Base-by-base conservation (phyloP, 2,113 vertebrate species). In the Glareola pratincola region DNA sequence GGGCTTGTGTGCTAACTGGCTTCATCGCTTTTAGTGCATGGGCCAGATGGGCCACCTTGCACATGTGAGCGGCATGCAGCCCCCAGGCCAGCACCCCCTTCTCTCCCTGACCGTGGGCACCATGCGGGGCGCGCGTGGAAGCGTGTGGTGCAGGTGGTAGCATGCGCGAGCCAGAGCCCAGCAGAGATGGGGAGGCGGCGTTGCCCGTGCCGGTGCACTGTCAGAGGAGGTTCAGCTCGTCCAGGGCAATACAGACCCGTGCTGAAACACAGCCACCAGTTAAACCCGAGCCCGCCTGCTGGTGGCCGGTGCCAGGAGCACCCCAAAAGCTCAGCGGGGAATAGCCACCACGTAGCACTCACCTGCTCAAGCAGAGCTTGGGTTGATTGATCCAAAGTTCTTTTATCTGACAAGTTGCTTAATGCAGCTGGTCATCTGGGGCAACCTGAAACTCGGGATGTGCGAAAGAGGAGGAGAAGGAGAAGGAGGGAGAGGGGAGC, bases 291-390 rank as follows among this genome's bases (percentile, higher is more conserved):
- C 9, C 7, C 5, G 32, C 60, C 83, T 60, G 43, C 67, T 60
- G 37, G 37, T 14, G 32, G 37, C 39, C 68, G 24, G 54, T 43
- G 11, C 34, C 37, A 66, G 34, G 87, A 60, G 87, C 62, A 63
- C 83, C 78, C 89, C 89, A 77, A 96, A 92, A 95, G 54, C 93
- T 94, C 81, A 10, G 72, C 62, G 41, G 88, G 93, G 57, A 51
- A 13, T 86, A 81, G 75, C 71, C 62, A n/a, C 48, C 22, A 27
- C 27, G 20, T 50, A 73, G 88, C 53, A 69, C 37, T 69, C 9
- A 22, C 53, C 77, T 56, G 87, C 79, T 89, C 62, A 22, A 51
- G 24, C 39, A 59, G 78, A 66, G 57, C 60, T 57, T 27, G 9
- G 59, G 39, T 22, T 34, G 30, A 18, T 47, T 69, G 29, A 48